Conservation (phyloP, 2,113 vertebrate species). For the Haemorhous mexicanus region DNA sequence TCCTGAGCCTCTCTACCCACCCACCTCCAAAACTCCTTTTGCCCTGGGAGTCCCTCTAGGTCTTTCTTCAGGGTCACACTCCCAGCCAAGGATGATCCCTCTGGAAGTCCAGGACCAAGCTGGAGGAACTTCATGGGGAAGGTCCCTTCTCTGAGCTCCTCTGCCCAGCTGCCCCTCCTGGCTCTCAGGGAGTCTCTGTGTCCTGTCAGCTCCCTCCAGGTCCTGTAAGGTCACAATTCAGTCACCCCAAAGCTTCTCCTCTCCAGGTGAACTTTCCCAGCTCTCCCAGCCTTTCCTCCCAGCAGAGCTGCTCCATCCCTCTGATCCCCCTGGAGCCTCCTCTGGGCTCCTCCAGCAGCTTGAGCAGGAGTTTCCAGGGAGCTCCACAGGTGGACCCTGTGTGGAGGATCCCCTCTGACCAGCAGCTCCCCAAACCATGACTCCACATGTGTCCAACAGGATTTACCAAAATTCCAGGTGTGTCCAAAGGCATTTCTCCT, state of each 20-base stretch:
- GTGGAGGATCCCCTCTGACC: neutral
- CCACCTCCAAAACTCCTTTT: neutral
- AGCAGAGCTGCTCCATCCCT: neutral
- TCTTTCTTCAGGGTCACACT: neutral
- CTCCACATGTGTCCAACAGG: fast-evolving
- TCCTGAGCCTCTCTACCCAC: neutral
- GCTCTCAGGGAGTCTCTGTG: neutral
- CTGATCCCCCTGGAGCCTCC: neutral
- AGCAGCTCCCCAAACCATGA: fast-evolving
- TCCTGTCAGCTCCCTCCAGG: neutral
- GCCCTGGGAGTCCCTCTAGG: neutral
- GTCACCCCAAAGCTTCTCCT: neutral
- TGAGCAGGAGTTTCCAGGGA: neutral
- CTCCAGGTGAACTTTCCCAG: neutral
- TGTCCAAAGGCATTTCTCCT: neutral
- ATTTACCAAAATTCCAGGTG: neutral
- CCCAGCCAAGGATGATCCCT: neutral
- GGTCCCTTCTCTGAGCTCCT: neutral
- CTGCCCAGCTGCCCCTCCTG: neutral
- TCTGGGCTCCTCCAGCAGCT: neutral
- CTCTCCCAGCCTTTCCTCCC: neutral
- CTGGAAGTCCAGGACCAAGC: neutral
- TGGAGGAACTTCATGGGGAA: neutral
- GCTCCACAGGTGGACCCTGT: neutral
- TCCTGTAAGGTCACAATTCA: neutral